Base-by-base conservation (phyloP, 2,888 invertebrate species). In the Platypus cylindrus region DNA sequence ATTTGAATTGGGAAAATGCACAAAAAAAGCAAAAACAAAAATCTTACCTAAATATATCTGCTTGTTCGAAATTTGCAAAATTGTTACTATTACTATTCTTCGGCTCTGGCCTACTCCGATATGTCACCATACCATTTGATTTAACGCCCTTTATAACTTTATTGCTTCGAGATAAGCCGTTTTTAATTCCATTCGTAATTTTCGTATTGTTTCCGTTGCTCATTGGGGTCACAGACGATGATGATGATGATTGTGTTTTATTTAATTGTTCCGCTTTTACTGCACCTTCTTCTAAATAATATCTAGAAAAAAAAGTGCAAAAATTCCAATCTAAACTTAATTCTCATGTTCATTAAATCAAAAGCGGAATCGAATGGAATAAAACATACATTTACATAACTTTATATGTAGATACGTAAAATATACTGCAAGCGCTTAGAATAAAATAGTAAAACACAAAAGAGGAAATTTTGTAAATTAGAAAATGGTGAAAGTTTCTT, bases 1-100 rank as follows among this genome's bases (percentile, higher is more conserved):
- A n/a, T n/a, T n/a, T n/a, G n/a, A n/a, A n/a, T n/a, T n/a, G n/a
- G n/a, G n/a, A n/a, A n/a, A n/a, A n/a, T n/a, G n/a, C n/a, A n/a
- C n/a, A n/a, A n/a, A n/a, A n/a, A n/a, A n/a, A n/a, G n/a, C n/a
- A n/a, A n/a, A n/a, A 25, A 25, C 5, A 11, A 25, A 25, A 14
- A n/a, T 18, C 42, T 34, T 16, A 43, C 43, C 75, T 75, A 58
- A 78, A 78, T 49, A 79, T 78, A 54, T 75, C 73, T 41, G 79
- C 78, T 41, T 72, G 71, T 46, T 75, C 71, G 56, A 79, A 80
- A 60, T 80, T 77, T 48, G 75, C 73, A 59, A 79, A 79, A 34
- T 38, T 47, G 34, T 38, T 34, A 30, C 36, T 43, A 41, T 32
- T 41, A 43, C n/a, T 30, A 25, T 17, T 26, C 8, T 20, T 34